These are phyloP conservation scores for Chrysomela aeneicollis DNA, from an alignment of 2,888 invertebrate species.

Conservation along the genomic window DNA sequence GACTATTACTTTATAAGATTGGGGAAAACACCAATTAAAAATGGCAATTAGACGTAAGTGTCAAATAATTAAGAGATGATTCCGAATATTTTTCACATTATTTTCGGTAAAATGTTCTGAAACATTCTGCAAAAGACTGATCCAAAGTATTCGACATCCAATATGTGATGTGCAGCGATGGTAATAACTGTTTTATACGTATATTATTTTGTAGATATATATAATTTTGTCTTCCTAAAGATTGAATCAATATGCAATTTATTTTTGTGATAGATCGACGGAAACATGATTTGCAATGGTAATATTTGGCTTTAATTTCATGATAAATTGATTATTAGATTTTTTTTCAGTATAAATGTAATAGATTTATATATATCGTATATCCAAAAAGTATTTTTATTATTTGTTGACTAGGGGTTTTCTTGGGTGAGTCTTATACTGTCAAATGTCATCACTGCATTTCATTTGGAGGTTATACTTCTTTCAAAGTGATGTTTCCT, in stretches of 20 bases:
- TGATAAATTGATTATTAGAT: neutral
- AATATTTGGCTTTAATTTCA: neutral
- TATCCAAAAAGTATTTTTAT: neutral
- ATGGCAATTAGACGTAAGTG: neutral
- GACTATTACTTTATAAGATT: neutral
- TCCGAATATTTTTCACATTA: neutral
- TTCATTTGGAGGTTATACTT: no score
- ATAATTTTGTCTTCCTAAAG: neutral
- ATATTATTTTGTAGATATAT: no score
- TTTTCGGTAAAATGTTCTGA: neutral
- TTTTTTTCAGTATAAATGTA: neutral
- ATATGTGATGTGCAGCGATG: neutral
- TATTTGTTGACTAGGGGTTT: neutral
- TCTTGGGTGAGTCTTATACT: neutral
- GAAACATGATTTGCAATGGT: conserved; percentile 2
- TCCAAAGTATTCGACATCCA: neutral
- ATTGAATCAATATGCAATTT: neutral
- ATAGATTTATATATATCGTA: neutral
- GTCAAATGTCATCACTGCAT: neutral
- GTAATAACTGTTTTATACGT: neutral
- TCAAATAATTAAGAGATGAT: neutral
- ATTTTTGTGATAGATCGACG: conserved; percentile 5
- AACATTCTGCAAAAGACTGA: neutral
- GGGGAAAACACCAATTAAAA: neutral
- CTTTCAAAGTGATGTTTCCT: no score